Percentiles rank a stretch among this genome's conserved stretches.
phyloP scores from a whole-genome alignment of 2,797 vertebrate genomes.

The Chloroceryle inda region DNA sequence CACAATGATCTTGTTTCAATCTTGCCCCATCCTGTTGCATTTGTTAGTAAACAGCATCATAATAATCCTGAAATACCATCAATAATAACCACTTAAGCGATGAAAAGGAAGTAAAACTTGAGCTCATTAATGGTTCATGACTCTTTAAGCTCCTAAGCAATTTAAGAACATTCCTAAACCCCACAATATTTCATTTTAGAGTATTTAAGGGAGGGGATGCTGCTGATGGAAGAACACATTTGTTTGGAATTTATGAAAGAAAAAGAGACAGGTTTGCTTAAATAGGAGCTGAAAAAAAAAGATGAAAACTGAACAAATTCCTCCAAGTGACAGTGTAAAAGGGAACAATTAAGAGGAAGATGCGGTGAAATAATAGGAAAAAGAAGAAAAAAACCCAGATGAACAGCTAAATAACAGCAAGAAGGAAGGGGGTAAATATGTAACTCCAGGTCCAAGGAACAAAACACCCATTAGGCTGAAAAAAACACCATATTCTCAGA shows the following conservation, averaged over 20 bases:
- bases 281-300: neutral
- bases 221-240: neutral
- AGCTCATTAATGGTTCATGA: neutral
- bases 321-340: neutral
- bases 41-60: neutral
- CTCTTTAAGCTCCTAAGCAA: neutral
- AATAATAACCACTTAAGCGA: neutral
- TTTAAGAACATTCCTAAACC: neutral
- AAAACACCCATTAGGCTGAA: neutral
- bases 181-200: slow-evolving; percentile 44
- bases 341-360: neutral
- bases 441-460: neutral
- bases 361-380: neutral
- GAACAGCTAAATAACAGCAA: neutral
- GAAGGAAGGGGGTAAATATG: neutral
- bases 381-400: neutral
- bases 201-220: neutral
- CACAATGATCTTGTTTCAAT: neutral
- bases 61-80: neutral
- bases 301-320: neutral
- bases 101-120: neutral
- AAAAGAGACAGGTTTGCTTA: neutral
- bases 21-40: neutral
- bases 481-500: slow-evolving; percentile 65
- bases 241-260: slow-evolving; percentile 7